Conservation (phyloP, 2,888 invertebrate genomes). For the Volucella inflata region DNA sequence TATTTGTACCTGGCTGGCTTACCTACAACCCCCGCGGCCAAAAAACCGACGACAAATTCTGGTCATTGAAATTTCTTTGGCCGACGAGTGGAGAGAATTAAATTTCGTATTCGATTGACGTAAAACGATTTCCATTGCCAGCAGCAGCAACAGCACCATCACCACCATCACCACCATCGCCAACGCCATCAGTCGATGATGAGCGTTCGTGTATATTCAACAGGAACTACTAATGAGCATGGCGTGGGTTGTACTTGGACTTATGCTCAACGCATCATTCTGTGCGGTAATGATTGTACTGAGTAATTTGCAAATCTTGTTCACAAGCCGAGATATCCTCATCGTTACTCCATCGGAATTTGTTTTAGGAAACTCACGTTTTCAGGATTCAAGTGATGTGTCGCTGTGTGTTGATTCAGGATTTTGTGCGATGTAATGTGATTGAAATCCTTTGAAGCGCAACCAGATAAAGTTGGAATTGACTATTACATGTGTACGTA, state of each 20-base stretch:
- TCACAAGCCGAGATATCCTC: slow-evolving; percentile 13
- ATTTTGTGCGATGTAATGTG: too few relatives aligned
- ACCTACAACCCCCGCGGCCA: neutral
- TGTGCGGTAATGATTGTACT: slow-evolving; percentile 22
- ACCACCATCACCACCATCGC: slow-evolving; percentile 30
- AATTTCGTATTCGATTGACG: slow-evolving; percentile 71
- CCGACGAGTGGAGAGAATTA: slow-evolving; percentile 42
- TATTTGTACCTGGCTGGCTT: neutral
- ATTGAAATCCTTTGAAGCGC: too few relatives aligned
- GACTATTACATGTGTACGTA: too few relatives aligned
- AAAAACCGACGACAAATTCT: slow-evolving; percentile 32
- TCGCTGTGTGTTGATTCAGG: too few relatives aligned
- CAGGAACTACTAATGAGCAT: slow-evolving; percentile 64
- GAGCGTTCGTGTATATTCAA: slow-evolving; percentile 24
- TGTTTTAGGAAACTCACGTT: neutral
- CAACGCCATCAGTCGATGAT: slow-evolving; percentile 4
- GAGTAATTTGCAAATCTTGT: slow-evolving; percentile 57
- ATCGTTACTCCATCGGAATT: neutral
- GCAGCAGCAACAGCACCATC: slow-evolving; percentile 6
- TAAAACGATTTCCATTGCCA: slow-evolving; percentile 50
- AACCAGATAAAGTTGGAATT: too few relatives aligned
- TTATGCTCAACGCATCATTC: slow-evolving; percentile 31
- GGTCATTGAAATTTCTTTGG: slow-evolving; percentile 64
- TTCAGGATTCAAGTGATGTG: too few relatives aligned
- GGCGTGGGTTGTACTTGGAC: slow-evolving; percentile 45